These are phyloP conservation scores for Urocitellus parryii DNA, from an alignment of 2,113 vertebrate species.

Conservation along the genomic window DNA sequence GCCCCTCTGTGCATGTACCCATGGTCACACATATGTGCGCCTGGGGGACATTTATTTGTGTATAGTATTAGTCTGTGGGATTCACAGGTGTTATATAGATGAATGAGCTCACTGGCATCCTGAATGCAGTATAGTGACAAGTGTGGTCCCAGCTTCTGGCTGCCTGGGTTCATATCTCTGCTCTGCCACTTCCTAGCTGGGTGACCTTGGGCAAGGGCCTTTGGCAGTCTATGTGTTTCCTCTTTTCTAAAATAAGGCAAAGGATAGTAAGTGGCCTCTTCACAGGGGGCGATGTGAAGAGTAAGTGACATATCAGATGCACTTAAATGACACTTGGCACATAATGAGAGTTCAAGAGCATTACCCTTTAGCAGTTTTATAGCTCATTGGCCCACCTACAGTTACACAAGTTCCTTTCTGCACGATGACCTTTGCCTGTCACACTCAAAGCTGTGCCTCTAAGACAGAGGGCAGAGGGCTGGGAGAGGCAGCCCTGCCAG, in stretches of 20 bases:
- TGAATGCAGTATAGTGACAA: not conserved
- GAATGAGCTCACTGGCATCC: not conserved
- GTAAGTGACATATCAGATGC: not conserved
- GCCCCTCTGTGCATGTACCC: fast-evolving
- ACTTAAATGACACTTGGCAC: not conserved
- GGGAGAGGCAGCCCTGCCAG: constrained; percentile 40
- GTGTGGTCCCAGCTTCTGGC: not conserved
- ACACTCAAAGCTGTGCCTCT: not conserved
- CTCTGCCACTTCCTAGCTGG: not conserved
- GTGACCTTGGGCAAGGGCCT: not conserved
- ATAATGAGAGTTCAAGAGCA: not conserved
- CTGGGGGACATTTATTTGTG: not conserved
- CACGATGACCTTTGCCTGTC: not conserved
- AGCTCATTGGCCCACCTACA: too few species aligned
- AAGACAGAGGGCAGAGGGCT: constrained; percentile 25
- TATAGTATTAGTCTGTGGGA: not conserved
- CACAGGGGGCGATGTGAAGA: not conserved
- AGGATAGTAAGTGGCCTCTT: not conserved
- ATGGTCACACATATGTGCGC: not conserved
- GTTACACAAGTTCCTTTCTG: not conserved
- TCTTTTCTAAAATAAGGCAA: not conserved
- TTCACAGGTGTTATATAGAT: fast-evolving
- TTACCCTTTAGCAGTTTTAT: not conserved
- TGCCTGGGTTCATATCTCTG: not conserved
- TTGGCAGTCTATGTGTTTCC: not conserved